Base-by-base conservation (phyloP, 92 coral and sea anemone species). In the Phymanthus crucifer region DNA sequence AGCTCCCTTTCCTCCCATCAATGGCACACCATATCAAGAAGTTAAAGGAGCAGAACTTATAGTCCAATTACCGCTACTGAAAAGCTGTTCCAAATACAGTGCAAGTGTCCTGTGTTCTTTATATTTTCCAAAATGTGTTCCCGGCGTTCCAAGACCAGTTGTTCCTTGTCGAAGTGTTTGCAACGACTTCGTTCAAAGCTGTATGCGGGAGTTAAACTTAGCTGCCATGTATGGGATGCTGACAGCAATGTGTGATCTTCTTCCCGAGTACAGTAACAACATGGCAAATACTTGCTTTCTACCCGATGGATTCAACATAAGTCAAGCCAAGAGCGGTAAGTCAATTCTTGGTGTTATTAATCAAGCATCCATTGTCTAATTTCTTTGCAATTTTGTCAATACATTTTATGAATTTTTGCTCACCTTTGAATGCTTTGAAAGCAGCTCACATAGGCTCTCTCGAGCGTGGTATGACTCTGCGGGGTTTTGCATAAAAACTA, bases 131-230 rank as follows among this genome's bases (percentile, higher is more conserved):
- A 89, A 89, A 71, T 89, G 93, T 38, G 88, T 77, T 23, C 85
- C 79, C 33, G 79, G 78, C 1, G 52, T 73, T 14, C 10, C 18
- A 31, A 69, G 46, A 18, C 85, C 86, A 0, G 40, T 47, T 71
- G 72, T 79, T 19, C 93, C 93, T 6, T 89, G 93, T 32, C 86
- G 78, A 16, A 78, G 85, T 58, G 90, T 89, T 35, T 89, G 93
- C 78, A 73, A 69, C 17, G 79, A 79, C 58, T 89, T 89, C 72
- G 93, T 86, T 7, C 64, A 73, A 21, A 85, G 71, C 0, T 89
- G 93, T 33, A 37, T 72, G 24, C 12, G 1, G 6, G 2, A 0
- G 21, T 81, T 89, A 3, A 40, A 73, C n/a, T 4, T 1, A 0
- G 93, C 65, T 0, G 89, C 85, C 0, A 52, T 84, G 34, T 35